These are phyloP conservation scores for Plebejus melissa DNA, from an alignment of 2,888 invertebrate species.

Conservation along the genomic window DNA sequence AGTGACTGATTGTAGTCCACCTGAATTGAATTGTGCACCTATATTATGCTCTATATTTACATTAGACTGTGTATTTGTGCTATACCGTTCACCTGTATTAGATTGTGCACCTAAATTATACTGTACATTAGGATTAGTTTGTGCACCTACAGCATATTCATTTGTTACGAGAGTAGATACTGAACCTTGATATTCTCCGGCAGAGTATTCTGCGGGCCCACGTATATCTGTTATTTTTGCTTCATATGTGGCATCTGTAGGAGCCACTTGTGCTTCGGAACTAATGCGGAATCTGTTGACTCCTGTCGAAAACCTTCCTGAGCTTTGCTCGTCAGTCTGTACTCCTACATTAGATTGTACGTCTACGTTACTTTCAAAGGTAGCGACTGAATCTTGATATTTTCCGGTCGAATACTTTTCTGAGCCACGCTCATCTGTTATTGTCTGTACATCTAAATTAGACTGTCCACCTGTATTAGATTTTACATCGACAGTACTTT, in stretches of 20 bases:
- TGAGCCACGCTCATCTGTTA: neutral
- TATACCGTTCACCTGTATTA: neutral
- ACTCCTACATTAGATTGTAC: neutral
- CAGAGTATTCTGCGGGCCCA: neutral
- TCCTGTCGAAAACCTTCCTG: neutral
- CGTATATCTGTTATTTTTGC: neutral
- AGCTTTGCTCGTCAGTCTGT: neutral
- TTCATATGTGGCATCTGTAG: neutral
- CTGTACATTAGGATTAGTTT: neutral
- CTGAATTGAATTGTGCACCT: neutral
- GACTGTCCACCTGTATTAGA: neutral
- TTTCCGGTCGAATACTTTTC: neutral
- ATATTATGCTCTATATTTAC: neutral
- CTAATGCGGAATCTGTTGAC: neutral
- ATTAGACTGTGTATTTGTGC: neutral
- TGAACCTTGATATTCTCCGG: neutral
- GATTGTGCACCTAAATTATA: neutral
- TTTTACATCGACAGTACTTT: neutral
- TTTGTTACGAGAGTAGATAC: neutral
- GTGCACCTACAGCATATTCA: slow-evolving; percentile 2
- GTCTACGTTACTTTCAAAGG: neutral
- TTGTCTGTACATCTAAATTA: neutral
- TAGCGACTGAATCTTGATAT: neutral
- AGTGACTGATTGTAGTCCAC: neutral
- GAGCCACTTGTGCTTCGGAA: neutral